Percentiles rank a stretch among this genome's conserved stretches.
Evolutionary conservation across 1,140 invertebrate species (phyloP).

Genomic region (Ridgeia piscesae): DNA sequence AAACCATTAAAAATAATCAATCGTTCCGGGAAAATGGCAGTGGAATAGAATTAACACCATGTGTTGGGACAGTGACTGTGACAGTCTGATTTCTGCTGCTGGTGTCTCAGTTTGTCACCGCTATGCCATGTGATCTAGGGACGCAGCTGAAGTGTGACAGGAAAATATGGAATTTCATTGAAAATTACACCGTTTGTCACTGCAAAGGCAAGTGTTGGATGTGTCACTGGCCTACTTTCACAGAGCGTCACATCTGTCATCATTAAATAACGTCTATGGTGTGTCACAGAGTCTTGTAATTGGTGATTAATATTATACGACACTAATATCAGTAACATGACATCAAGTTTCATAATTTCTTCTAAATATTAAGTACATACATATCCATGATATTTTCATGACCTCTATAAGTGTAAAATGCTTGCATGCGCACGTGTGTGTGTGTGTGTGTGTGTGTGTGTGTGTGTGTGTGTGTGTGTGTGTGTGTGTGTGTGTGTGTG

Average conservation of each 20-base stretch:
- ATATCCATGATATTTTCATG: neutral
- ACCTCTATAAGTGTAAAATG: neutral
- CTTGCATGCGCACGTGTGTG: too few relatives aligned
- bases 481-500: neutral
- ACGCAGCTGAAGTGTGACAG: conserved; percentile 10
- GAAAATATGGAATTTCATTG: neutral
- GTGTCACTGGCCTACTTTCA: too few relatives aligned
- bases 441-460: too few relatives aligned
- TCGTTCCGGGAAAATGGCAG: neutral
- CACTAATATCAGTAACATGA: neutral
- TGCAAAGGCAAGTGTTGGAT: neutral
- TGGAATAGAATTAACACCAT: neutral
- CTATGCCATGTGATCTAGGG: neutral
- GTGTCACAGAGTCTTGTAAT: neutral
- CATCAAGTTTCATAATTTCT: too few relatives aligned
- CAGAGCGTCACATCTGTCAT: neutral
- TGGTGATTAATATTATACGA: neutral
- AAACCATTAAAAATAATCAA: neutral
- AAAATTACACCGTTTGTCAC: neutral
- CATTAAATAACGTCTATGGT: neutral
- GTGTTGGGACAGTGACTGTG: neutral
- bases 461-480: neutral
- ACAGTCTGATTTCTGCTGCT: neutral
- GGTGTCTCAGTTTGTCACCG: neutral
- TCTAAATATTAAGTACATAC: too few relatives aligned